Percentiles rank a stretch among this genome's conserved stretches.
phyloP scores from a whole-genome alignment of 2,888 invertebrate species.

The Spialia ferax region DNA sequence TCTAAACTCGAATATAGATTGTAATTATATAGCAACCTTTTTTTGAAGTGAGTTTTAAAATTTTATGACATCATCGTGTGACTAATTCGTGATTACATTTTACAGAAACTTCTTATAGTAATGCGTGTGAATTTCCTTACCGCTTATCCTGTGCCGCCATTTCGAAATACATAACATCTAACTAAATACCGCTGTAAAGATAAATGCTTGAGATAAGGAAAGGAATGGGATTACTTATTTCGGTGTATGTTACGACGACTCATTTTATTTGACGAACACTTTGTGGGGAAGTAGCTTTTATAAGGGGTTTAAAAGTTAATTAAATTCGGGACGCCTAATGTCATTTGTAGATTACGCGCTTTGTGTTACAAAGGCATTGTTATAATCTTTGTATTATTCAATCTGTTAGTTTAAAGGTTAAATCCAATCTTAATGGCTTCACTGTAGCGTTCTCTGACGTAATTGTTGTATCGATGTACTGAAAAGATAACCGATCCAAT shows the following conservation, averaged over 20 bases:
- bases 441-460: background rate
- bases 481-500: background rate
- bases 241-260: conserved; percentile 25
- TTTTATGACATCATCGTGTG: too few species aligned
- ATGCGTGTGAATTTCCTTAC: background rate
- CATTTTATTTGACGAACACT: conserved; percentile 17
- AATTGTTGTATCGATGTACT: background rate
- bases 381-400: background rate
- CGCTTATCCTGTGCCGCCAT: conserved; percentile 10
- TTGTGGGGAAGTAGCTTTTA: conserved; percentile 8
- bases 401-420: background rate
- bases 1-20: too few species aligned
- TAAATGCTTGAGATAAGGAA: conserved; percentile 20
- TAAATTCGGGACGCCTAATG: conserved; percentile 11
- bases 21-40: too few species aligned
- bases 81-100: too few species aligned
- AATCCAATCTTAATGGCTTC: background rate
- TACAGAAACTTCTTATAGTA: too few species aligned
- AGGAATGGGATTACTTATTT: conserved; percentile 24
- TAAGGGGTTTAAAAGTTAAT: conserved; percentile 13
- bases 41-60: too few species aligned
- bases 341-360: conserved; percentile 4
- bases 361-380: background rate
- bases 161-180: conserved; percentile 26
- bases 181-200: conserved; percentile 27